Evolutionary conservation across 2,797 vertebrate genomes (phyloP), one percentile per base, ranked within the genome.

Genomic region (Micrastur ruficollis): DNA sequence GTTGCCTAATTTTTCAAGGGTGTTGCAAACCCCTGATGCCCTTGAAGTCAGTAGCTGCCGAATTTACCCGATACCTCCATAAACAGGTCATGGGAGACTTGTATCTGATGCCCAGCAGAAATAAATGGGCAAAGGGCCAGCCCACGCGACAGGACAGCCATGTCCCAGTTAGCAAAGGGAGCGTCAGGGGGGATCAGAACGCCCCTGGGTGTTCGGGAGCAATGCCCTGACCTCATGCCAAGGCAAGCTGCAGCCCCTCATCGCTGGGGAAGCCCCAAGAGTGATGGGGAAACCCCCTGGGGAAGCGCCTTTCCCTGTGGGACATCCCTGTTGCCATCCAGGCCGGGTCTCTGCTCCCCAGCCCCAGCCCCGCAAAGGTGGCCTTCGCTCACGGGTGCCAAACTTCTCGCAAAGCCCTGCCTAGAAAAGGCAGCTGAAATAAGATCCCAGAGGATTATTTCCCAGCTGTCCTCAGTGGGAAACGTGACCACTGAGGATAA

Each of bases 81-180:
- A 95, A 86, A 56, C 0, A 5, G 55, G 17, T 47, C 17, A 16
- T 2, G 71, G n/a, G 40, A 22, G 58, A n/a, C 5, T 2, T 20
- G 29, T 2, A 5, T 15, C 40, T 63, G 34, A 27, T 44, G 49
- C 61, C 21, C 49, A 49, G 59, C 20, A 65, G 53, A 56, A 82
- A 68, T 0, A 55, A 14, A 42, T 42, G 32, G 46, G 61, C n/a
- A 18, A 80, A 80, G n/a, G 20, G 42, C n/a, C 40, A 21, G 58
- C 13, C 14, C 6, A 17, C 0, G 0, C 12, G 31, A 38, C 4
- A 7, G 19, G 42, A 36, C 2, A 2, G 34, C 32, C 0, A 0
- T 11, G 34, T 58, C 81, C 8, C 36, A 44, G 1, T 23, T 11
- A 76, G 9, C 19, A 82, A 68, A 71, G 10, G 12, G 15, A 5